Evolutionary conservation across 35 echinoderm and acorn worm species (phyloP), one percentile per base, ranked within the genome.

Genomic region (Ophioderma brevispina): DNA sequence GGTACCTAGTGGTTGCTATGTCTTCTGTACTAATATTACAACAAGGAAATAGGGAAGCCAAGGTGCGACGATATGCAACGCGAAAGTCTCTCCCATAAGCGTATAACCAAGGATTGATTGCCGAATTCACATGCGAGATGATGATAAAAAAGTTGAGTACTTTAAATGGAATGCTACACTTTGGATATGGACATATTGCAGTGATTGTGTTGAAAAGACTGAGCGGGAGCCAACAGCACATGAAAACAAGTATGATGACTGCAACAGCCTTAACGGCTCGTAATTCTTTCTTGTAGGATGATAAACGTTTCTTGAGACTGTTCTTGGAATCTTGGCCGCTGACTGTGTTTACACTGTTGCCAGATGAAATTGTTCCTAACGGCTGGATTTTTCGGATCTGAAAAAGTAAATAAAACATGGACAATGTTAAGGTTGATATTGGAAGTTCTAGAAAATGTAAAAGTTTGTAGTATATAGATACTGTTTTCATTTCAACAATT

Each of bases 41-140:
- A 25, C 91, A 93, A 1, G 91, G 91, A 46, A 93, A 93, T 23
- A 93, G 87, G 37, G 87, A 81, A 32, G 78, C 38, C 28, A 93
- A 55, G 30, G 86, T 83, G 32, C 80, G 32, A 49, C 38, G 59
- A 42, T 93, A 93, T 21, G 86, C 91, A 8, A 77, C 39, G 32
- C 91, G 33, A 46, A 92, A 93, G 35, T 93, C 91, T 36, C 81
- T 93, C 0, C 91, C 91, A 63, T 93, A 93, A 0, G 91, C 91
- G 37, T 93, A 93, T 19, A 93, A 31, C 10, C 87, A 93, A 13
- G 91, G 91, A 33, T 93, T 93, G 0, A 87, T 76, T 19, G 86
- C 91, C 35, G 91, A 93, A 40, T 93, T 93, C 0, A 39, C 86
- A 64, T 93, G 91, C 5, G 91, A 93, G 4, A 93, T 37, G 2